phyloP scores from a whole-genome alignment of 2,888 invertebrate species.

The Antheraea assamensis region DNA sequence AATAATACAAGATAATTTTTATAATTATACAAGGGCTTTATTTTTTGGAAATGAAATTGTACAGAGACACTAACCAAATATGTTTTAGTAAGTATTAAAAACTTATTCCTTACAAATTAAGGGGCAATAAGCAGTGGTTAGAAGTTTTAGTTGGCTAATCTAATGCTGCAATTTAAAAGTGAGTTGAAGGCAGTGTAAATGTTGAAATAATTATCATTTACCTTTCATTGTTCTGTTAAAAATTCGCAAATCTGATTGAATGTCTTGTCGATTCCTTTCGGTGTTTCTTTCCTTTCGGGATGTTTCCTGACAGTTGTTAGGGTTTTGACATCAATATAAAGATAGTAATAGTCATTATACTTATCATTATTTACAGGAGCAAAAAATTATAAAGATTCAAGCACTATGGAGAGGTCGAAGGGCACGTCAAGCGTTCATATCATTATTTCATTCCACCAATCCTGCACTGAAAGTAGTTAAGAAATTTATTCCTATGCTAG shows the following conservation, averaged over 20 bases:
- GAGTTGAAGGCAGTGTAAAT: too few relatives aligned
- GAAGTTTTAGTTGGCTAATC: too few relatives aligned
- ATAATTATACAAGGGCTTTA: background rate
- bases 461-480: slow-evolving; percentile 83
- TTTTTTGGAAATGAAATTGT: background rate
- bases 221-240: too few relatives aligned
- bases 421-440: slow-evolving; percentile 84
- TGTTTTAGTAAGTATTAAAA: background rate
- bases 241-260: too few relatives aligned
- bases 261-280: too few relatives aligned
- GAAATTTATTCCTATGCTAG: slow-evolving; percentile 86
- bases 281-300: too few relatives aligned
- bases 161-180: too few relatives aligned
- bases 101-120: background rate
- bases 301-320: too few relatives aligned
- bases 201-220: too few relatives aligned
- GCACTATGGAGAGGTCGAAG: slow-evolving; percentile 85
- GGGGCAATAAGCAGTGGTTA: too few relatives aligned
- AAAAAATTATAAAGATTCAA: slow-evolving; percentile 84
- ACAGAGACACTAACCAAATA: background rate
- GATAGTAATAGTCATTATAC: background rate
- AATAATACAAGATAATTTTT: background rate
- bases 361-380: slow-evolving; percentile 60
- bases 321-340: too few relatives aligned
- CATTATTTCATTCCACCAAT: slow-evolving; percentile 80